phyloP scores from a whole-genome alignment of 92 coral and sea anemone species.

The Chrysogorgia sp. region DNA sequence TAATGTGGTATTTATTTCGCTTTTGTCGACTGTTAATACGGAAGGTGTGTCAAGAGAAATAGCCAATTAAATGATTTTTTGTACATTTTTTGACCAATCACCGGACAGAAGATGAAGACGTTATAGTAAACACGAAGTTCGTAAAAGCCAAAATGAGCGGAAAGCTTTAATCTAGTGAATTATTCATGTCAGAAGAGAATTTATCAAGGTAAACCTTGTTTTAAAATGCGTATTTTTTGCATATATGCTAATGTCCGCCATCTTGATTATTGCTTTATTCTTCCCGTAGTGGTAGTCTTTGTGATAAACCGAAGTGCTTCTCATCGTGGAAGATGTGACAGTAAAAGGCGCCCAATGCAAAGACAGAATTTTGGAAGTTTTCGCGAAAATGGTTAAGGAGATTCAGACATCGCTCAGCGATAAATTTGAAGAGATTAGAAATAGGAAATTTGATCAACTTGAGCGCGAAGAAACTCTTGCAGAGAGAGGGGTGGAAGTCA shows the following conservation, averaged over 20 bases:
- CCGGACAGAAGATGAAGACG: background rate
- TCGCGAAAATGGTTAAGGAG: conserved; percentile 4
- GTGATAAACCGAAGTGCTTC: background rate
- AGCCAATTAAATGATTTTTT: conserved; percentile 3
- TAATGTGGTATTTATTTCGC: background rate
- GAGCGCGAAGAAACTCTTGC: conserved; percentile 1
- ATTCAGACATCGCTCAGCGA: background rate
- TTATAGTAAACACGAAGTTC: background rate
- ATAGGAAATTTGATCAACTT: background rate
- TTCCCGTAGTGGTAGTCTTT: background rate
- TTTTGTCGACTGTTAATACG: background rate
- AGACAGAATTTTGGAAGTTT: background rate
- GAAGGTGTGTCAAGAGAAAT: background rate
- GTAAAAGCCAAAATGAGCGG: background rate
- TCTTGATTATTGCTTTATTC: background rate
- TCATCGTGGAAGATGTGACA: conserved; percentile 7
- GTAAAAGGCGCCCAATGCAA: background rate
- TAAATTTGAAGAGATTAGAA: background rate
- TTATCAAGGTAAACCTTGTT: background rate
- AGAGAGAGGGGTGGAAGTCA: background rate
- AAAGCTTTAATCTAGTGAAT: conserved; percentile 6
- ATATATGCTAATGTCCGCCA: background rate
- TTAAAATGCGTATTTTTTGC: background rate
- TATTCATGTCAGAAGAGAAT: background rate
- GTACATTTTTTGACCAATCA: background rate